Percentiles rank a stretch among this genome's conserved stretches.
Conservation (phyloP, 2,888 invertebrate species). For the Altica lythri region DNA sequence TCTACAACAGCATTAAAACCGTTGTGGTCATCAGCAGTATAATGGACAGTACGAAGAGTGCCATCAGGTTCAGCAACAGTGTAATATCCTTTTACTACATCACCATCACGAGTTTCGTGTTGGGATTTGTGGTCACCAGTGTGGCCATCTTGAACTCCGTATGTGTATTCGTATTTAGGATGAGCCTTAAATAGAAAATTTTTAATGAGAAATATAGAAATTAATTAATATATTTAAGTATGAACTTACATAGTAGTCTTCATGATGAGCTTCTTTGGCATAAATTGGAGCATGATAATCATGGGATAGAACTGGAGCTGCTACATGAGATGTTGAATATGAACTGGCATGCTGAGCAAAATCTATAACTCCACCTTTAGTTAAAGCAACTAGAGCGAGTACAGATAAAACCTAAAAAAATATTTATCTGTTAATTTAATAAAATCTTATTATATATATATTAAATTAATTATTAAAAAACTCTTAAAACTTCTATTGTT, state of each 20-base stretch:
- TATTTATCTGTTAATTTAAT: too few species aligned
- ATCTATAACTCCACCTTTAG: slow-evolving; percentile 32
- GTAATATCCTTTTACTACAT: slow-evolving; percentile 60
- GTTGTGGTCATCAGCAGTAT: slow-evolving; percentile 62
- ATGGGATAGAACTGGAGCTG: slow-evolving; percentile 30
- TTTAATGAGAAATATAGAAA: neutral
- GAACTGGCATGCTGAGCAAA: slow-evolving; percentile 18
- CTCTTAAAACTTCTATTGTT: too few species aligned
- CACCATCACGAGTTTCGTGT: slow-evolving; percentile 63
- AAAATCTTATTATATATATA: too few species aligned
- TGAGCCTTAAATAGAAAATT: slow-evolving; percentile 49
- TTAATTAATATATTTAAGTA: neutral
- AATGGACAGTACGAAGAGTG: slow-evolving; percentile 62
- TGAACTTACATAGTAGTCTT: slow-evolving; percentile 41
- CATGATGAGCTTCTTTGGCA: slow-evolving; percentile 32
- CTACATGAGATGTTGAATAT: slow-evolving; percentile 16
- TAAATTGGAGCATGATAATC: slow-evolving; percentile 34
- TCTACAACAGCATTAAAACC: slow-evolving; percentile 56
- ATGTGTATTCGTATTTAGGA: slow-evolving; percentile 63
- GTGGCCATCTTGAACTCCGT: slow-evolving; percentile 65
- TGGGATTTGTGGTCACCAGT: slow-evolving; percentile 59
- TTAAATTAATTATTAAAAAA: too few species aligned
- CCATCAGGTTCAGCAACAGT: slow-evolving; percentile 62
- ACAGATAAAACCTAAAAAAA: slow-evolving; percentile 36
- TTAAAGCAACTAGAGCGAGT: slow-evolving; percentile 29